These are phyloP conservation scores for Lepas anatifera DNA, from an alignment of 2,888 invertebrate genomes.

Conservation along the genomic window DNA sequence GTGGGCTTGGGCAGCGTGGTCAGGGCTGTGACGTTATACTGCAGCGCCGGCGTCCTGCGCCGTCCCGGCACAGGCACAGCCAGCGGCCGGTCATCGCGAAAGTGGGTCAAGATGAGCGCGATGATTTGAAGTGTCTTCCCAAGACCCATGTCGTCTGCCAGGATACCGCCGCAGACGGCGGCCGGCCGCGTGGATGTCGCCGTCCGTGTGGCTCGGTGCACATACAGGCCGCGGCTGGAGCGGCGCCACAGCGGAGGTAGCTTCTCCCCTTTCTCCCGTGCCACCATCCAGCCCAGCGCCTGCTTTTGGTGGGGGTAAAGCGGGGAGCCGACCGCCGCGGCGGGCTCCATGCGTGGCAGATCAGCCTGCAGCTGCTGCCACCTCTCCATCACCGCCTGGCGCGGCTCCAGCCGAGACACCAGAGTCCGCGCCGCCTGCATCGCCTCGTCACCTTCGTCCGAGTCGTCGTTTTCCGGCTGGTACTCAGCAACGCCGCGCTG, in stretches of 20 bases:
- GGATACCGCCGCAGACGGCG: constrained; percentile 22
- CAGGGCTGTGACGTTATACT: no score
- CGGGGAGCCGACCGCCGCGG: not conserved
- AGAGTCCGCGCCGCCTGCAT: not conserved
- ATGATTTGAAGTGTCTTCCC: constrained; percentile 28
- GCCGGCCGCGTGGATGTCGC: no score
- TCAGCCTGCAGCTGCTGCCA: not conserved
- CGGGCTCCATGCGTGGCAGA: not conserved
- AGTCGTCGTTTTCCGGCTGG: not conserved
- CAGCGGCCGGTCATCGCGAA: constrained; percentile 1
- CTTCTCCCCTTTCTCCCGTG: not conserved
- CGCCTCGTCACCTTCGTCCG: not conserved
- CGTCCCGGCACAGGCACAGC: not conserved
- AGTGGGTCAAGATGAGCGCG: constrained; percentile 25
- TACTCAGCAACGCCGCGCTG: not conserved
- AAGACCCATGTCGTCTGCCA: constrained; percentile 29
- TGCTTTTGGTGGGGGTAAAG: constrained; percentile 2
- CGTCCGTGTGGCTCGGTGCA: no score
- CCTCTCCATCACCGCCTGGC: not conserved
- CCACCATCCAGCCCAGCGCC: not conserved
- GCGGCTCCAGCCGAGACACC: not conserved
- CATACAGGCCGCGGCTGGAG: no score
- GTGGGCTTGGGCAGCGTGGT: no score
- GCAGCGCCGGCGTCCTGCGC: not conserved
- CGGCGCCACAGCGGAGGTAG: not conserved